Conservation (phyloP, 1,140 invertebrate species). For the Drosophila sp. region DNA sequence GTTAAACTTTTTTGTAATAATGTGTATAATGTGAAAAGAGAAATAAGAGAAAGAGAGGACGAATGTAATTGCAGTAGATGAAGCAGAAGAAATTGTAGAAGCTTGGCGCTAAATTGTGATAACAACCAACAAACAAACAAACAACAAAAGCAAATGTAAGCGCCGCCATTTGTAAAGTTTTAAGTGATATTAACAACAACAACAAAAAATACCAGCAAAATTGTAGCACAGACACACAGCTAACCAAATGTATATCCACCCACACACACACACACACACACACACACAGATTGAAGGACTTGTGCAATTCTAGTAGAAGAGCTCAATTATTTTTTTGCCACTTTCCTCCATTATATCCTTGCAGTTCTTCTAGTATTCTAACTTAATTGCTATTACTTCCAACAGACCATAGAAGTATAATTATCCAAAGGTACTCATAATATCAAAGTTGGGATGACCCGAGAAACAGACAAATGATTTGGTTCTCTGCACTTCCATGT, state of each 20-base stretch:
- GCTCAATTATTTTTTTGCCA: slow-evolving; percentile 1
- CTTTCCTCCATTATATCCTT: neutral
- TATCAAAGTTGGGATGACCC: neutral
- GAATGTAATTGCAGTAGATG: neutral
- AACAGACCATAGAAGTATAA: neutral
- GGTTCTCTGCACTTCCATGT: neutral
- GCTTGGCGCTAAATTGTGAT: slow-evolving; percentile 73
- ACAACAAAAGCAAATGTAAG: slow-evolving; percentile 63
- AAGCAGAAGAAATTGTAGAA: slow-evolving; percentile 12
- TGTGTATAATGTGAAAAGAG: slow-evolving; percentile 56
- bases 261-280: neutral
- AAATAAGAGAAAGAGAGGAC: neutral
- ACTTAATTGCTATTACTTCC: neutral
- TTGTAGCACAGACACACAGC: slow-evolving; percentile 32
- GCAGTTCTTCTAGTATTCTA: neutral
- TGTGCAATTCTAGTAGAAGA: neutral
- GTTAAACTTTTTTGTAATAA: slow-evolving; percentile 76
- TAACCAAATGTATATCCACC: neutral
- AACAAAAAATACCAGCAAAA: slow-evolving; percentile 32
- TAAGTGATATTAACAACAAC: slow-evolving; percentile 74
- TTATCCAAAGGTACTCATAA: no score
- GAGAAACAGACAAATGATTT: neutral
- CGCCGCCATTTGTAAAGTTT: slow-evolving; percentile 76
- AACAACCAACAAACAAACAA: slow-evolving; percentile 67
- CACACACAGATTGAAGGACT: neutral